phyloP scores from a whole-genome alignment of 2,888 invertebrate genomes.

The Rhyacophila evoluta region DNA sequence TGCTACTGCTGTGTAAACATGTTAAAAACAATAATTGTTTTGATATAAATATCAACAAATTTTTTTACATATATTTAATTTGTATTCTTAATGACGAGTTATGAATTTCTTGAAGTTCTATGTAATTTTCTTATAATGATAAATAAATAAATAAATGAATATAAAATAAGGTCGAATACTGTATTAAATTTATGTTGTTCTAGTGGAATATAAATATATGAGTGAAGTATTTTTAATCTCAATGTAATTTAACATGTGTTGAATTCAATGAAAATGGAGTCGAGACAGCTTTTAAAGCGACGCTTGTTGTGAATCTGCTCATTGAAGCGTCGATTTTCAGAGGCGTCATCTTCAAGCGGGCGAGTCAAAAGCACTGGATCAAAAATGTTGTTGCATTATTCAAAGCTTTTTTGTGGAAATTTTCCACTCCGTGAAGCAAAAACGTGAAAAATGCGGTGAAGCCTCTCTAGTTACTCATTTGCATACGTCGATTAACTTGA shows the following conservation, averaged over 20 bases:
- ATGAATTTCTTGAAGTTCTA: too few relatives aligned
- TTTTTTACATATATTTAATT: too few relatives aligned
- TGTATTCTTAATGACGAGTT: too few relatives aligned
- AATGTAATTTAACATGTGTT: not conserved
- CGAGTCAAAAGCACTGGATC: not conserved
- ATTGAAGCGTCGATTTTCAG: not conserved
- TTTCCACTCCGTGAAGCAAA: conserved; percentile 11
- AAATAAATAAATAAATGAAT: too few relatives aligned
- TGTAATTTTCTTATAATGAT: too few relatives aligned
- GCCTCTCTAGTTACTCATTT: not conserved
- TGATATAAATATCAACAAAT: too few relatives aligned
- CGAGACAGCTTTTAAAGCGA: not conserved
- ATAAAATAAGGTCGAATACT: too few relatives aligned
- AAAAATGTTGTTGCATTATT: conserved; percentile 16
- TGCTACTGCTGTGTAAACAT: too few relatives aligned
- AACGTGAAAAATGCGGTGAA: not conserved
- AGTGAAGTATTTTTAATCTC: too few relatives aligned
- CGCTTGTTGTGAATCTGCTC: not conserved
- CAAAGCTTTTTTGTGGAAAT: not conserved
- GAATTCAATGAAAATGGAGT: not conserved
- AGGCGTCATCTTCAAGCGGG: not conserved
- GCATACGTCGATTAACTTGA: conserved; percentile 13
- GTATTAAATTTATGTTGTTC: too few relatives aligned
- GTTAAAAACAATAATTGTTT: too few relatives aligned
- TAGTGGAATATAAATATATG: too few relatives aligned